phyloP scores from a whole-genome alignment of 2,888 invertebrate genomes.

The Ramazzottius varieornatus region DNA sequence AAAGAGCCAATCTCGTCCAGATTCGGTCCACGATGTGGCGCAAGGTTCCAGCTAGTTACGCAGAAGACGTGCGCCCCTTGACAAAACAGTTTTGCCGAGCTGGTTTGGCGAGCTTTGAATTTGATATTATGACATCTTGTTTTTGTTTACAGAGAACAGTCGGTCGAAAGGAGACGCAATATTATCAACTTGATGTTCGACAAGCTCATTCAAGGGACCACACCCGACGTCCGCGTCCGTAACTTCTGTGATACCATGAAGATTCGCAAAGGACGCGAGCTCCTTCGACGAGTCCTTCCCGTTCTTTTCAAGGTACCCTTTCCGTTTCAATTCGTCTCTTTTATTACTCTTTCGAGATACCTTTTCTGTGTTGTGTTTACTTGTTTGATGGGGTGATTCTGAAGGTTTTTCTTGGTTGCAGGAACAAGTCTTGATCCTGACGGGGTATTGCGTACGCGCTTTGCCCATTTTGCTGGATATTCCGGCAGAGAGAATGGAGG shows the following conservation, averaged over 20 bases:
- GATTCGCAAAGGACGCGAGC: slow-evolving; percentile 2
- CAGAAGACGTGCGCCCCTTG: too few species aligned
- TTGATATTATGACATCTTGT: too few species aligned
- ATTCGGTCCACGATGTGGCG: too few species aligned
- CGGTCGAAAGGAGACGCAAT: not conserved
- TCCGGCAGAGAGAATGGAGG: not conserved
- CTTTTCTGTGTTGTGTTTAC: too few species aligned
- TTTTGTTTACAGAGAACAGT: not conserved
- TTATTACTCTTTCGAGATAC: too few species aligned
- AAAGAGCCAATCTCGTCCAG: too few species aligned
- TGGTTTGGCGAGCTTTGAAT: too few species aligned
- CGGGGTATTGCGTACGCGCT: not conserved
- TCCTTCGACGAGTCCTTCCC: not conserved
- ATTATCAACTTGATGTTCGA: not conserved
- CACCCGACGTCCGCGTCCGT: not conserved
- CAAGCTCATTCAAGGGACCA: not conserved
- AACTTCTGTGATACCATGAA: not conserved
- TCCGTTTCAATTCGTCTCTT: too few species aligned
- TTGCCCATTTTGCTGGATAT: not conserved
- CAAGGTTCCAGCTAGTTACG: too few species aligned
- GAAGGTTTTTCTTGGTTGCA: too few species aligned
- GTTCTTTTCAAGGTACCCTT: slow-evolving; percentile 1
- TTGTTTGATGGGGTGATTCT: too few species aligned
- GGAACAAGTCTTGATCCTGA: not conserved
- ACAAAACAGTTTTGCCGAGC: too few species aligned